phyloP scores from a whole-genome alignment of 1,140 invertebrate genomes.

The Sarcophaga peregrina region DNA sequence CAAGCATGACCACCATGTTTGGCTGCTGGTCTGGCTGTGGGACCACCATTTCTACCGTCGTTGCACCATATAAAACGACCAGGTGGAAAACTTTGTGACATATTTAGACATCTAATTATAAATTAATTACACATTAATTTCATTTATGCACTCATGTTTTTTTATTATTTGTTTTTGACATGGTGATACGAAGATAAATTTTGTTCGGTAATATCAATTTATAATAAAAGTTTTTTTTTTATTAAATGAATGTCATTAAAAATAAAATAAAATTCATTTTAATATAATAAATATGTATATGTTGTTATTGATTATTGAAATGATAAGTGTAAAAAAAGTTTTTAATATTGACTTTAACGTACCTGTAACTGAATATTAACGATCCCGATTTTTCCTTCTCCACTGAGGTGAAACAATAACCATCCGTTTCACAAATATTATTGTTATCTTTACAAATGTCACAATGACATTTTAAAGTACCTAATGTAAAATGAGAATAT shows the following conservation, averaged over 20 bases:
- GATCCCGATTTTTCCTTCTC: conserved; percentile 69
- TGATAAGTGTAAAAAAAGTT: background rate
- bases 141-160: background rate
- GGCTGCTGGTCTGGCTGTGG: conserved; percentile 59
- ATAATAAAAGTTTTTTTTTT: background rate
- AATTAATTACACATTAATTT: background rate
- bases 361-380: conserved; percentile 79
- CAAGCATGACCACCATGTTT: conserved; percentile 60
- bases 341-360: conserved; percentile 50
- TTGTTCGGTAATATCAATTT: background rate
- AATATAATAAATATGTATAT: background rate
- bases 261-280: conserved; percentile 33
- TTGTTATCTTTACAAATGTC: conserved; percentile 82
- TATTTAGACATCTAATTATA: conserved; percentile 74
- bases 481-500: conserved; percentile 59
- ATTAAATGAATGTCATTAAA: conserved; percentile 34
- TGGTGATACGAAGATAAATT: background rate
- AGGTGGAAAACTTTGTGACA: conserved; percentile 77
- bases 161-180: background rate
- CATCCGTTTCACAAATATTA: conserved; percentile 87
- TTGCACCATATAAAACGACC: conserved; percentile 76
- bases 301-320: conserved; percentile 5
- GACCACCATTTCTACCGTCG: conserved; percentile 65
- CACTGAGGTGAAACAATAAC: conserved; percentile 86
- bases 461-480: conserved; percentile 77